A percentile compares a stretch with the other conserved stretches of the same genome.
phyloP scores from a whole-genome alignment of 2,888 invertebrate species.

The Clitarchus hookeri region DNA sequence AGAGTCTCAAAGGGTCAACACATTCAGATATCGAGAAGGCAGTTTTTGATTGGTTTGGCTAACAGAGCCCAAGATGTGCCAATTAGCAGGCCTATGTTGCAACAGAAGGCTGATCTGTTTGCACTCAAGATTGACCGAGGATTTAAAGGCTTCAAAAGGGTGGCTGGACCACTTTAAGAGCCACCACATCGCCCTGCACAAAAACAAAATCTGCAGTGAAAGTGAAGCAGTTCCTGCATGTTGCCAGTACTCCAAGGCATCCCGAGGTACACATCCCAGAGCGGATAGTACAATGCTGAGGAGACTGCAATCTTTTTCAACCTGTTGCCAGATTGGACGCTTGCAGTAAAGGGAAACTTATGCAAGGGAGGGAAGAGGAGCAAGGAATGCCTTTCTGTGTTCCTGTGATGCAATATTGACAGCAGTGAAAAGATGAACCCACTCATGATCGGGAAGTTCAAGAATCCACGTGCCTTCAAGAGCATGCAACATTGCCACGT shows the following conservation, averaged over 20 bases:
- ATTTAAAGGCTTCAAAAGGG: not conserved
- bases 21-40: not conserved
- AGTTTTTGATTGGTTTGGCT: not conserved
- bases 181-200: not conserved
- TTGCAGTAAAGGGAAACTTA: not conserved
- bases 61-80: not conserved
- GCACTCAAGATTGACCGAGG: not conserved
- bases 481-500: not conserved
- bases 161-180: not conserved
- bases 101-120: not conserved
- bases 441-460: slow-evolving; percentile 18
- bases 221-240: not conserved
- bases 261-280: not conserved
- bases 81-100: not conserved
- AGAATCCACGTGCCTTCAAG: not conserved
- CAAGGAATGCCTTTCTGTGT: not conserved
- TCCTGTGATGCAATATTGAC: not conserved
- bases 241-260: not conserved
- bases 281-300: not conserved
- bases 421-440: not conserved
- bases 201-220: not conserved
- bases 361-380: not conserved
- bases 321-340: not conserved
- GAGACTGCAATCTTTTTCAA: not conserved
- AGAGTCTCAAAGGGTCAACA: not conserved